These are phyloP conservation scores for Parasteatoda lunata DNA, from an alignment of 2,888 invertebrate genomes.

Conservation along the genomic window DNA sequence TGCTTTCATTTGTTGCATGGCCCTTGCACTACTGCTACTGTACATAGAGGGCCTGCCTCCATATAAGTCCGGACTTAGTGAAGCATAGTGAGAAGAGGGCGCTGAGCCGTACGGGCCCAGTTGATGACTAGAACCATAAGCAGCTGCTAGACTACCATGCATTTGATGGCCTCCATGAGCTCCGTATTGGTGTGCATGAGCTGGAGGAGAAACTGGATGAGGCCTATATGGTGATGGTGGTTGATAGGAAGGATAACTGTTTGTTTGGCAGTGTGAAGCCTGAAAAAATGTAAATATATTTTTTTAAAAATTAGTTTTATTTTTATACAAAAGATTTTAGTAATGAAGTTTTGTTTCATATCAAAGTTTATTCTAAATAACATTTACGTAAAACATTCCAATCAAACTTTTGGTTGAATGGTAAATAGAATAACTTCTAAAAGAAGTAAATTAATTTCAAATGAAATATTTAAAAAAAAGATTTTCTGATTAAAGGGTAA, in stretches of 20 bases:
- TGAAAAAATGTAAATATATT: constrained; percentile 32
- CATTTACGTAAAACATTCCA: too few species aligned
- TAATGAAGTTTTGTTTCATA: too few species aligned
- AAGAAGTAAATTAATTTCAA: too few species aligned
- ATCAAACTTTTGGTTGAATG: too few species aligned
- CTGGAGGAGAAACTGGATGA: constrained; percentile 66
- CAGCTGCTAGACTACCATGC: constrained; percentile 53
- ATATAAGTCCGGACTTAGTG: constrained; percentile 58
- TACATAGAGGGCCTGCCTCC: constrained; percentile 63
- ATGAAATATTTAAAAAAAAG: too few species aligned
- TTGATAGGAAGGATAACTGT: constrained; percentile 69
- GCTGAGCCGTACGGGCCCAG: constrained; percentile 57
- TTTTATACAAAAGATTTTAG: background rate
- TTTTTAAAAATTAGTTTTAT: background rate
- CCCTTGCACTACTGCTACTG: constrained; percentile 40
- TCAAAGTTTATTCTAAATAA: too few species aligned
- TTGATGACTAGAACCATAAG: constrained; percentile 59
- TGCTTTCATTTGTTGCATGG: constrained; percentile 66
- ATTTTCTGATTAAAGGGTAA: too few species aligned
- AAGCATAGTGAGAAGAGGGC: constrained; percentile 43
- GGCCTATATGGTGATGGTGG: constrained; percentile 67
- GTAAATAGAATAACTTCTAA: too few species aligned
- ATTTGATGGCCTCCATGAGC: constrained; percentile 62
- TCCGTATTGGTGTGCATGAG: constrained; percentile 68
- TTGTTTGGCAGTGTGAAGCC: constrained; percentile 67